A percentile compares a stretch with the other conserved stretches of the same genome.
These are phyloP conservation scores for Gambusia holbrooki DNA, from an alignment of 2,113 vertebrate species.

Conservation along the genomic window DNA sequence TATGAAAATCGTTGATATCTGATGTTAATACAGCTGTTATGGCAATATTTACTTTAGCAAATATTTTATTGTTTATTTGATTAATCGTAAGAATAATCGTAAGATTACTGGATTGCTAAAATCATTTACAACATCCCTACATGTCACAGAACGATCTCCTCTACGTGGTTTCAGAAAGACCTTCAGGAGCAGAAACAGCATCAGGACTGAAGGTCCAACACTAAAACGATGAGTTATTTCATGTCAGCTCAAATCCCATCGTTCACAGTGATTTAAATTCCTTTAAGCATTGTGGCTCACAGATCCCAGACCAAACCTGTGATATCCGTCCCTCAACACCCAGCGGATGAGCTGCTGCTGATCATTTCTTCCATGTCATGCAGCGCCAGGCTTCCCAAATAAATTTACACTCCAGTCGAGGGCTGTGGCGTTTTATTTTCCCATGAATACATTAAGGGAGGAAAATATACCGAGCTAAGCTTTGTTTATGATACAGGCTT, in stretches of 20 bases:
- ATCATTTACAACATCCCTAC: too few relatives aligned
- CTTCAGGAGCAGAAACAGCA: background rate
- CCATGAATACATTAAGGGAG: slow-evolving; percentile 12
- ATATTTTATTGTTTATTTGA: too few relatives aligned
- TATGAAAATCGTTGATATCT: too few relatives aligned
- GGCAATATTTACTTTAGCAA: too few relatives aligned
- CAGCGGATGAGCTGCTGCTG: slow-evolving; percentile 27
- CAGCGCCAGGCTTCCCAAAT: slow-evolving; percentile 8
- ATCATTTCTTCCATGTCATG: slow-evolving; percentile 32
- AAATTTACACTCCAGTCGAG: slow-evolving; percentile 12
- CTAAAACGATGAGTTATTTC: slow-evolving; percentile 24
- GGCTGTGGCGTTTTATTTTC: background rate
- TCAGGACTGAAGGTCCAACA: background rate
- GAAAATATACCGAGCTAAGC: background rate
- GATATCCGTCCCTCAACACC: slow-evolving; percentile 22
- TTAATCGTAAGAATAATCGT: too few relatives aligned
- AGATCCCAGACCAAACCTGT: slow-evolving; percentile 30
- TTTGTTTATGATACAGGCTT: background rate
- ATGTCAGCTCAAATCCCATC: slow-evolving; percentile 49
- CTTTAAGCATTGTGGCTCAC: slow-evolving; percentile 36
- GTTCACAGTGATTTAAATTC: slow-evolving; percentile 63
- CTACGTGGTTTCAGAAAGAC: too few relatives aligned
- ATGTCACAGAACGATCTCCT: too few relatives aligned
- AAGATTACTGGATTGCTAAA: too few relatives aligned
- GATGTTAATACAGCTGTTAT: too few relatives aligned